Evolutionary conservation across 2,888 invertebrate species (phyloP), one percentile per base, ranked within the genome.

Genomic region (Sphaeridia pumilis): DNA sequence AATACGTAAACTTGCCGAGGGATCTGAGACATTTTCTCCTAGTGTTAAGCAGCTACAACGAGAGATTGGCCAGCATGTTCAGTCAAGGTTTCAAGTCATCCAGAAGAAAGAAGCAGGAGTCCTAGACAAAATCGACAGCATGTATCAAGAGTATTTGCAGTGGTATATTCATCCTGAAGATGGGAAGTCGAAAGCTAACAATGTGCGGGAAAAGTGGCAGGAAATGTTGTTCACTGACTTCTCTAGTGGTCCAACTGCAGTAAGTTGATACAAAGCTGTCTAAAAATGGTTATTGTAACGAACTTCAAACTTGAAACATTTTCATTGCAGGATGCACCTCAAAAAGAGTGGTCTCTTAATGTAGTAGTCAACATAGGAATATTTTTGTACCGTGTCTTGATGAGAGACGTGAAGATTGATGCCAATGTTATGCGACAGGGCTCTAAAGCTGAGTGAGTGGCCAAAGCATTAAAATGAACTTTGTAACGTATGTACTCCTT

Each of bases 351-450:
- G 89, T 81, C 83, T 0, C 68, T 73, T 12, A 75, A 78, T 55
- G 76, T 82, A 44, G 69, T 81, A 10, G 70, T 72, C 46, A 77
- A 76, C 41, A 74, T 93, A 45, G 93, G 93, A 35, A 82, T 82
- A 66, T 87, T 90, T 70, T 74, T 94, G 0, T 90, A 87, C 69
- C 83, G 85, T 63, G 85, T 93, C 42, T 80, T 93, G 14, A 77
- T 90, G 67, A 80, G 84, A 50, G 87, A 90, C 68, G 74, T 90
- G 5, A 87, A 88, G 72, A 79, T 93, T 46, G 81, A 89, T 69
- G 76, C 81, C 2, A 83, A 84, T 67, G 74, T 80, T 59, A 75
- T 84, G 71, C 76, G 76, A 62, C 63, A 69, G 0, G 79, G 78
- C 62, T 71, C 65, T 46, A 70, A 72, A 65, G 68, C 73, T 56